phyloP scores from a whole-genome alignment of 2,888 invertebrate species.

The Mythimna albipuncta region DNA sequence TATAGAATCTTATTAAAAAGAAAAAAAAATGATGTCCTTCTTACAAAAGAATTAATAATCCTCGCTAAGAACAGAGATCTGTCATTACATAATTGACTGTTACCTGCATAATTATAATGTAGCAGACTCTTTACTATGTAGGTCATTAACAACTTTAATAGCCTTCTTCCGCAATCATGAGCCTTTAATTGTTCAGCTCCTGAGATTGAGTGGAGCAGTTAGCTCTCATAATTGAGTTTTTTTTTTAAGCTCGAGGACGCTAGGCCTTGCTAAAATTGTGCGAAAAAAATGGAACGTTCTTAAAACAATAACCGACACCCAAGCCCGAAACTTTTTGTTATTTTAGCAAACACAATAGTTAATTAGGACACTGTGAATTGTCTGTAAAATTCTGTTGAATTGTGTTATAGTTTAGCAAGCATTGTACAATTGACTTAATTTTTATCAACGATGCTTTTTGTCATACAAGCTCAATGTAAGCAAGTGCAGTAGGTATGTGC shows the following conservation, averaged over 20 bases:
- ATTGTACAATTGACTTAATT: slow-evolving; percentile 18
- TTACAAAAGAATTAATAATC: no score
- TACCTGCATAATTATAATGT: slow-evolving; percentile 37
- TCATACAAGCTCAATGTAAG: not conserved
- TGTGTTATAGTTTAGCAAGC: slow-evolving; percentile 30
- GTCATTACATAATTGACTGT: slow-evolving; percentile 35
- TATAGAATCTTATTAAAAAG: not conserved
- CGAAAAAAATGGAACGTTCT: not conserved
- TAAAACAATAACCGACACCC: slow-evolving; percentile 17
- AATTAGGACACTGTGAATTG: slow-evolving; percentile 33
- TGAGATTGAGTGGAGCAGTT: slow-evolving; percentile 10
- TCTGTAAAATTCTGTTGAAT: slow-evolving; percentile 37
- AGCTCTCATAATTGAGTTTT: slow-evolving; percentile 10
- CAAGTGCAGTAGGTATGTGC: slow-evolving; percentile 2
- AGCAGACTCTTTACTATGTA: slow-evolving; percentile 32
- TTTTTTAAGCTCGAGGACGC: slow-evolving; percentile 16
- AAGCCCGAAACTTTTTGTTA: slow-evolving; percentile 27
- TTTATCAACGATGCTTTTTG: slow-evolving; percentile 16
- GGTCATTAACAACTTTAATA: slow-evolving; percentile 42
- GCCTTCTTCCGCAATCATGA: slow-evolving; percentile 42
- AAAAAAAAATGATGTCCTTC: not conserved
- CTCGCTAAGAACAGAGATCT: slow-evolving; percentile 5
- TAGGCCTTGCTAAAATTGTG: not conserved
- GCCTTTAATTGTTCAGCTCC: slow-evolving; percentile 45
- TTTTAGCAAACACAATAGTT: slow-evolving; percentile 31